phyloP scores from a whole-genome alignment of 2,888 invertebrate genomes.

The Netelia virgata region DNA sequence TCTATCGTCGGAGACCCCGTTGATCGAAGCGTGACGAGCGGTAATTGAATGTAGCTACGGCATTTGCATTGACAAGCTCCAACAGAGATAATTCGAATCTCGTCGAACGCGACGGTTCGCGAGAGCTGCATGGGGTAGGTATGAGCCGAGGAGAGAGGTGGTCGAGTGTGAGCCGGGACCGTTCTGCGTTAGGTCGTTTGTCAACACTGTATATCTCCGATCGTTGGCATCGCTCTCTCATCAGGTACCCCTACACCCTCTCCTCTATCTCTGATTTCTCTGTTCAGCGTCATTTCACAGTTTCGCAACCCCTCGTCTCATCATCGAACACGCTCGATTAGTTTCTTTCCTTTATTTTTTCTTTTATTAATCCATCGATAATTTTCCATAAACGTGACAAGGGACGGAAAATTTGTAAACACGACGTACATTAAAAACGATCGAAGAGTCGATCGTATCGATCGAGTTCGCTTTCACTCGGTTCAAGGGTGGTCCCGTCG shows the following conservation, averaged over 20 bases:
- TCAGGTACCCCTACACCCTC: conserved; percentile 39
- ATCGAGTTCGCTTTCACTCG: conserved; percentile 9
- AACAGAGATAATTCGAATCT: conserved; percentile 85
- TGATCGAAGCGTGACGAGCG: conserved; percentile 84
- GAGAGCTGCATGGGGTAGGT: conserved; percentile 65
- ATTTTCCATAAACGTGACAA: too few species aligned
- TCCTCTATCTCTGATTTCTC: conserved; percentile 48
- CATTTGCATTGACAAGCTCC: conserved; percentile 84
- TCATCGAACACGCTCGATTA: too few species aligned
- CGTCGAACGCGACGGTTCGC: conserved; percentile 83
- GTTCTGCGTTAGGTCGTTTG: conserved; percentile 83
- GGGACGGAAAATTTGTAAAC: not conserved
- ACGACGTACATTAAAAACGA: not conserved
- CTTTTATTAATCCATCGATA: too few species aligned
- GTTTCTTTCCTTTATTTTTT: not conserved
- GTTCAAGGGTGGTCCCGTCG: conserved; percentile 71
- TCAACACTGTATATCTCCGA: conserved; percentile 80
- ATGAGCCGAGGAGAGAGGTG: conserved; percentile 9
- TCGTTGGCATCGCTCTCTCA: conserved; percentile 64
- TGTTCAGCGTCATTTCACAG: conserved; percentile 44
- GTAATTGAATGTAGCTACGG: conserved; percentile 84
- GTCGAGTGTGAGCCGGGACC: conserved; percentile 53
- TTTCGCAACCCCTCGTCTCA: not conserved
- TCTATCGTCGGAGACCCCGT: conserved; percentile 72
- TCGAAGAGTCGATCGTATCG: conserved; percentile 31